These are phyloP conservation scores for Pseudomugil tenellus DNA, from an alignment of 2,797 vertebrate genomes.

Conservation along the genomic window DNA sequence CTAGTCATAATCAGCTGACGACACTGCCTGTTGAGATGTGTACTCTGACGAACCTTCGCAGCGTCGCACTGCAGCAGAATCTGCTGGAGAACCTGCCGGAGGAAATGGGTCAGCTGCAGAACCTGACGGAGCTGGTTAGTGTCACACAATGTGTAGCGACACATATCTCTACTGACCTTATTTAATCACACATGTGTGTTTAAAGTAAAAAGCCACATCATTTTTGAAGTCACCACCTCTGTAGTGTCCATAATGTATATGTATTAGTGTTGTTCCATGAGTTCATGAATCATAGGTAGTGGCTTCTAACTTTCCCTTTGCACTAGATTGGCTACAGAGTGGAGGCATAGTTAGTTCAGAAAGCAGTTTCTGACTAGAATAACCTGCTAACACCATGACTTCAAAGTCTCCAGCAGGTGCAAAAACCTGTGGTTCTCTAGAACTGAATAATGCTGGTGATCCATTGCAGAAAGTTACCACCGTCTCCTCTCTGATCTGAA, in stretches of 20 bases:
- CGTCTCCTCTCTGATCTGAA: too few species aligned
- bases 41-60: conserved; percentile 78
- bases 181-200: background rate
- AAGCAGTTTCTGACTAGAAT: background rate
- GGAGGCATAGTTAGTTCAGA: background rate
- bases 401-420: background rate
- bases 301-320: background rate
- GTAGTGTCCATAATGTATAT: background rate
- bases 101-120: conserved; percentile 82
- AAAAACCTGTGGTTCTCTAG: background rate
- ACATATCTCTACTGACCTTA: background rate
- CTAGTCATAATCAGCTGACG: conserved; percentile 69
- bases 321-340: background rate
- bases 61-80: conserved; percentile 87
- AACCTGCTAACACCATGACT: background rate
- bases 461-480: too few species aligned
- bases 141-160: background rate
- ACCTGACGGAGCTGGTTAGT: conserved; percentile 69
- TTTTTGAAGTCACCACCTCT: background rate
- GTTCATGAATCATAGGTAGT: background rate
- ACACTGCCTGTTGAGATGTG: conserved; percentile 59
- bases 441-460: background rate
- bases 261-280: background rate
- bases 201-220: background rate
- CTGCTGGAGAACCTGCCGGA: conserved; percentile 81